Evolutionary conservation across 2,113 vertebrate species (phyloP).

Genomic region (cat (Felis catus)): F.catus_Fca126_mat1.0 CM031417.1:41372501-41373000

Average conservation of each 20-base stretch:
- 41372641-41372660: too few species aligned
- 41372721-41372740: too few species aligned
- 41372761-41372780: too few species aligned
- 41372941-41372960: neutral
- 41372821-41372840: too few species aligned
- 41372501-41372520: slow-evolving; percentile 81
- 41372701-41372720: too few species aligned
- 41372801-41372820: too few species aligned
- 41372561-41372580: neutral
- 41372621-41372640: too few species aligned
- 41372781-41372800: too few species aligned
- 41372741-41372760: too few species aligned
- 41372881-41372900: slow-evolving; percentile 50
- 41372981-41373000: neutral
- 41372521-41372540: slow-evolving; percentile 69
- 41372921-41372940: neutral
- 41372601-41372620: too few species aligned
- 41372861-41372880: slow-evolving; percentile 23
- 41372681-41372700: too few species aligned
- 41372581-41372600: neutral
- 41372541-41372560: neutral
- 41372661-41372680: too few species aligned
- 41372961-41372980: neutral
- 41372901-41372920: slow-evolving; percentile 23
- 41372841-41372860: neutral